Conservation (phyloP, 2,113 vertebrate species). For the Eretmochelys imbricata region DNA sequence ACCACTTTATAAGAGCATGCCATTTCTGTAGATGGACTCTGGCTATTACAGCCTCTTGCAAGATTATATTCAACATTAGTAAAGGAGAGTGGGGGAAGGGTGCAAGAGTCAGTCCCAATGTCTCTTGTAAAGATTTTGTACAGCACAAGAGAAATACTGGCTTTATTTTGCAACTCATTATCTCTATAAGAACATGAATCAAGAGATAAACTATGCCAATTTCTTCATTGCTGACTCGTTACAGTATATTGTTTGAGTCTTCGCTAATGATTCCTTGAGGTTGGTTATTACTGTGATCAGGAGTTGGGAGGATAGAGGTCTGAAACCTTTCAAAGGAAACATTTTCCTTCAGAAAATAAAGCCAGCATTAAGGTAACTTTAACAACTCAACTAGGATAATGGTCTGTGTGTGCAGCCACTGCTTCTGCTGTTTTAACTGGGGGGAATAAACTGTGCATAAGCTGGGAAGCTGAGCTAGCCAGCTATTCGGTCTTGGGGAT, state of each 20-base stretch:
- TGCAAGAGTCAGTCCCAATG: slow-evolving; percentile 19
- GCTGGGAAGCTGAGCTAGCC: slow-evolving; percentile 48
- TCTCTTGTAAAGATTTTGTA: slow-evolving; percentile 42
- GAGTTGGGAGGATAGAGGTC: slow-evolving; percentile 74
- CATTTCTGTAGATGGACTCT: slow-evolving; percentile 51
- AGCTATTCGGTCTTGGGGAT: slow-evolving; percentile 54
- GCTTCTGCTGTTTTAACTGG: slow-evolving; percentile 67
- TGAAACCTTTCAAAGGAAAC: slow-evolving; percentile 75
- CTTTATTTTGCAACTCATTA: slow-evolving; percentile 72
- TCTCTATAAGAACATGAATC: slow-evolving; percentile 73
- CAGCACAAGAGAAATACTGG: slow-evolving; percentile 33
- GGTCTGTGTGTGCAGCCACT: slow-evolving; percentile 22
- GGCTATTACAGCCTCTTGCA: slow-evolving; percentile 36
- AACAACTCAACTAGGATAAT: slow-evolving; percentile 69
- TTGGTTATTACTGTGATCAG: slow-evolving; percentile 78
- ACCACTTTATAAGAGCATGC: slow-evolving; percentile 35
- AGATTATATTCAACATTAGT: slow-evolving; percentile 41
- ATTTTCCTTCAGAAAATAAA: slow-evolving; percentile 77
- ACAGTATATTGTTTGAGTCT: slow-evolving; percentile 68
- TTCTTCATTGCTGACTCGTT: slow-evolving; percentile 74
- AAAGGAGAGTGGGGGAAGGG: not conserved
- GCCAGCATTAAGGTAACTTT: slow-evolving; percentile 69
- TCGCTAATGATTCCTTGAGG: slow-evolving; percentile 78
- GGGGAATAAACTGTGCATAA: slow-evolving; percentile 45
- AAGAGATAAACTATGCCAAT: slow-evolving; percentile 72